phyloP scores from a whole-genome alignment of 2,113 vertebrate species.

The Strix aluco region DNA sequence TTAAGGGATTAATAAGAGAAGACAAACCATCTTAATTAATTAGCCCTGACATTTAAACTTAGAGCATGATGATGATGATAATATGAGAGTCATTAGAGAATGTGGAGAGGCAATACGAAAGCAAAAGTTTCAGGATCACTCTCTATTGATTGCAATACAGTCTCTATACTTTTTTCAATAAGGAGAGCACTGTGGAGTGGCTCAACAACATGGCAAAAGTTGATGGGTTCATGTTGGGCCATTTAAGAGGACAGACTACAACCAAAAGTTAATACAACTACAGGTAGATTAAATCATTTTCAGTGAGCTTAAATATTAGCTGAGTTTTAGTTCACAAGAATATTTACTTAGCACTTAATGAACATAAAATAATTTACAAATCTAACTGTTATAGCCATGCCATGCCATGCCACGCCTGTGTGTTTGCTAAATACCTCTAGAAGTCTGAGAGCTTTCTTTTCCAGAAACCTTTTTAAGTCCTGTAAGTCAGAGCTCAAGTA shows the following conservation, averaged over 20 bases:
- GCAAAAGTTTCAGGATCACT: not conserved
- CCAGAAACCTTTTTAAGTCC: not conserved
- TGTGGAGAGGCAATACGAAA: not conserved
- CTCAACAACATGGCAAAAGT: not conserved
- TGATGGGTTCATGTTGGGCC: not conserved
- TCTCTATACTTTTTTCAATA: not conserved
- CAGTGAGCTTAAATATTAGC: not conserved
- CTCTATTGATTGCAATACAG: not conserved
- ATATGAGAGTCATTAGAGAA: not conserved
- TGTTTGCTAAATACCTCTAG: not conserved
- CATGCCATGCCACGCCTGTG: too few species aligned
- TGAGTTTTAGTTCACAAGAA: not conserved
- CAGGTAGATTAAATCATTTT: not conserved
- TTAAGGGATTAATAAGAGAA: slow-evolving; percentile 48
- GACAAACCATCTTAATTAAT: slow-evolving; percentile 49
- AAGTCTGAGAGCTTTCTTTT: not conserved
- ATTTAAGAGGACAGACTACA: not conserved
- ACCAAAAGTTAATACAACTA: not conserved
- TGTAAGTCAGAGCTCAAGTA: not conserved
- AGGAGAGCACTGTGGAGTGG: not conserved
- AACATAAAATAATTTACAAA: not conserved
- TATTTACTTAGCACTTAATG: not conserved
- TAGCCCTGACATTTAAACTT: slow-evolving; percentile 52
- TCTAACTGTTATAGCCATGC: not conserved
- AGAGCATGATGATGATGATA: not conserved